A percentile compares a stretch with the other conserved stretches of the same genome.
phyloP scores from a whole-genome alignment of 2,113 vertebrate species.

The Silurus glanis region DNA sequence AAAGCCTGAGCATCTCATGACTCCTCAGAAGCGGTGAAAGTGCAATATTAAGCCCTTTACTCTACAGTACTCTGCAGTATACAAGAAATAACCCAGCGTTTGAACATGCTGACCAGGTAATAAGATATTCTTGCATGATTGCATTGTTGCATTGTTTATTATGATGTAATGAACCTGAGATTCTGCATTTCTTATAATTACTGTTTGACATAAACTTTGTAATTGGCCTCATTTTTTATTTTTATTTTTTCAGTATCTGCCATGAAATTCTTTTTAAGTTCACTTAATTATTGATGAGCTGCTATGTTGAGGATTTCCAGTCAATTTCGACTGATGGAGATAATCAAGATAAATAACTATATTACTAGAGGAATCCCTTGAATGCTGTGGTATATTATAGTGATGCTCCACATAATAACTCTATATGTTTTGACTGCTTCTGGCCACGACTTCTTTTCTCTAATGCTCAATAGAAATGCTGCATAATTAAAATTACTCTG shows the following conservation, averaged over 20 bases:
- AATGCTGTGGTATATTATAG: neutral
- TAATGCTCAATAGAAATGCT: neutral
- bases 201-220: neutral
- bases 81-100: constrained; percentile 46
- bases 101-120: constrained; percentile 72
- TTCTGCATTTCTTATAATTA: neutral
- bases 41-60: constrained; percentile 59
- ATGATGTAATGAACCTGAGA: neutral
- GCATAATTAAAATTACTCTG: neutral
- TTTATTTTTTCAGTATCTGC: neutral
- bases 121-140: neutral
- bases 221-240: too few species aligned
- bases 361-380: neutral
- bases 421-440: neutral
- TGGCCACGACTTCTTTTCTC: neutral
- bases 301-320: neutral
- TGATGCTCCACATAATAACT: neutral
- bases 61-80: constrained; percentile 24
- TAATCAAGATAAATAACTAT: neutral
- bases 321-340: neutral
- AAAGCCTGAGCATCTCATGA: constrained; percentile 40
- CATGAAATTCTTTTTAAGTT: neutral
- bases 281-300: neutral
- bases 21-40: constrained; percentile 46
- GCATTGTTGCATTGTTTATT: neutral